These are phyloP conservation scores for Helarctos malayanus DNA, from an alignment of 2,797 vertebrate species.

Conservation along the genomic window DNA sequence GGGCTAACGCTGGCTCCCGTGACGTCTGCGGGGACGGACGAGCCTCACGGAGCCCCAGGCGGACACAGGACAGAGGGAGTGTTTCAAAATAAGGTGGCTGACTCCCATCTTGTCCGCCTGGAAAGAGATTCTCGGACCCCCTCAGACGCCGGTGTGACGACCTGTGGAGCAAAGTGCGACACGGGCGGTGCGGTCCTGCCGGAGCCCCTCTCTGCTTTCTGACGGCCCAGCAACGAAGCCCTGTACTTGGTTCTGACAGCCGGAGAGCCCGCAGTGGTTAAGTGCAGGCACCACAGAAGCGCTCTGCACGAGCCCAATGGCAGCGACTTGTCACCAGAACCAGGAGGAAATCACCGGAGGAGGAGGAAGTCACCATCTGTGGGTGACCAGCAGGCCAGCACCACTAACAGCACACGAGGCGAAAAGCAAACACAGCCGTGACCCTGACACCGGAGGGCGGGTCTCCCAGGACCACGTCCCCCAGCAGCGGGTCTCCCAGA, in stretches of 20 bases:
- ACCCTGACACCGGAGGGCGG: not conserved
- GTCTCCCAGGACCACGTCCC: no score
- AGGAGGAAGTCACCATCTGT: accelerated
- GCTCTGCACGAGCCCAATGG: not conserved
- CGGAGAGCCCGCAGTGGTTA: not conserved
- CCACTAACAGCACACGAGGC: not conserved
- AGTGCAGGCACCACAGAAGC: not conserved
- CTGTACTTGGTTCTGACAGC: not conserved
- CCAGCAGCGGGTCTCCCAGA: no score
- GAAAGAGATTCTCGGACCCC: no score
- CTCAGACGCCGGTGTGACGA: not conserved
- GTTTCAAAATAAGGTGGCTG: not conserved
- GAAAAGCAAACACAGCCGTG: no score
- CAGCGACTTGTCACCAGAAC: not conserved
- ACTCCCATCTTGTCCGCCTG: no score
- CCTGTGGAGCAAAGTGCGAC: not conserved
- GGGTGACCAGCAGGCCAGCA: not conserved
- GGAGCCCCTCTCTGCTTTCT: not conserved
- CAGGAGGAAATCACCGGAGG: not conserved
- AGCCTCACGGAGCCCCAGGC: not conserved
- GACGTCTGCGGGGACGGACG: not conserved
- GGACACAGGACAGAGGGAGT: not conserved
- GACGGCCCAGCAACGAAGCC: not conserved
- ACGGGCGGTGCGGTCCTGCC: not conserved
- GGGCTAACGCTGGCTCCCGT: not conserved